These are phyloP conservation scores for Gasterosteus aculeatus DNA, from an alignment of 2,113 vertebrate species.

Conservation along the genomic window DNA sequence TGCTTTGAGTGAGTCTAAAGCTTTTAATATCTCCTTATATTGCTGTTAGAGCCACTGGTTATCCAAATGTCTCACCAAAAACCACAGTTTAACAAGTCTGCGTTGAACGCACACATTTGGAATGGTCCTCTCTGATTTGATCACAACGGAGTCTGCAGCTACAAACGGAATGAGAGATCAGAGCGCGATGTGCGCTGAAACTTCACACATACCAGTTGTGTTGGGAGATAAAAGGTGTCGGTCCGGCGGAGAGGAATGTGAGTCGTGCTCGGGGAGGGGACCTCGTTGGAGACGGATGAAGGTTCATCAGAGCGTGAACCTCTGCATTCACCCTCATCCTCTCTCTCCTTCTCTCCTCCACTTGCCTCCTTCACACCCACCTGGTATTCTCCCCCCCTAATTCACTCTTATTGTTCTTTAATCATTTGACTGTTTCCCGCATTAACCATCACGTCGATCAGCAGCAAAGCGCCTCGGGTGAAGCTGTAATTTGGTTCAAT, in stretches of 20 bases:
- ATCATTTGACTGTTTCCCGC: not conserved
- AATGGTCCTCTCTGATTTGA: too few species aligned
- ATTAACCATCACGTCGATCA: not conserved
- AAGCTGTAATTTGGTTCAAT: not conserved
- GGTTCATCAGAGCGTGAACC: constrained; percentile 31
- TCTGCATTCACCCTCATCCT: constrained; percentile 18
- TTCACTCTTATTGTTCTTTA: not conserved
- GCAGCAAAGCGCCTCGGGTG: not conserved
- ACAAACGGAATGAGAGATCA: not conserved
- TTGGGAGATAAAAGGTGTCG: not conserved
- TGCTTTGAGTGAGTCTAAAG: too few species aligned
- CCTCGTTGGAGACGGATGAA: constrained; percentile 13
- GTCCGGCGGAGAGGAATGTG: not conserved
- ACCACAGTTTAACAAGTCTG: too few species aligned
- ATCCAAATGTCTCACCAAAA: too few species aligned
- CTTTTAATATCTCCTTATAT: too few species aligned
- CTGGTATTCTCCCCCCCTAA: too few species aligned
- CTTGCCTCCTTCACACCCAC: not conserved
- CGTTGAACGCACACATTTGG: too few species aligned
- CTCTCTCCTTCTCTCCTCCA: not conserved
- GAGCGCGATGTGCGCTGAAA: not conserved
- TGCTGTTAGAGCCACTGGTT: too few species aligned
- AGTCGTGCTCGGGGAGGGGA: constrained; percentile 17
- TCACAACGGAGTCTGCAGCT: not conserved
- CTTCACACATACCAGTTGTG: not conserved